phyloP scores from a whole-genome alignment of 2,797 vertebrate genomes.

The Chaetophractus vellerosus region DNA sequence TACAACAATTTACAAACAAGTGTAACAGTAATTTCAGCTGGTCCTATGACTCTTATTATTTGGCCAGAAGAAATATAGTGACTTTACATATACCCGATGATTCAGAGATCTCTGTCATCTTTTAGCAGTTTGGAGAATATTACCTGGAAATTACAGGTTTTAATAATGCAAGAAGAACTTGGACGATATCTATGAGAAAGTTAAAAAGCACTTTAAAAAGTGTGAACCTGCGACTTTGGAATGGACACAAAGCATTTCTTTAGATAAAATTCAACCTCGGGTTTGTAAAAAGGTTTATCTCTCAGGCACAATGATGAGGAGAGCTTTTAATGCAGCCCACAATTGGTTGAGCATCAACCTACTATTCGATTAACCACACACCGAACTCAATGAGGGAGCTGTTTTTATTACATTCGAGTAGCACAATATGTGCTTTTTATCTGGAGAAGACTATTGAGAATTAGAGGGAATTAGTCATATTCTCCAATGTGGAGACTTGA shows the following conservation, averaged over 20 bases:
- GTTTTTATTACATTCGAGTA: slow-evolving; percentile 83
- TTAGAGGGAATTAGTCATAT: slow-evolving; percentile 87
- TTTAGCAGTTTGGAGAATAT: slow-evolving; percentile 32
- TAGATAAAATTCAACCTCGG: slow-evolving; percentile 52
- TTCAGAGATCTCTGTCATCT: background rate
- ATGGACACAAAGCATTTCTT: slow-evolving; percentile 66
- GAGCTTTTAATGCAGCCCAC: slow-evolving; percentile 70
- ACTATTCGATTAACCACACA: slow-evolving; percentile 67
- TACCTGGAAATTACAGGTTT: slow-evolving; percentile 60
- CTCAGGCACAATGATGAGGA: slow-evolving; percentile 53
- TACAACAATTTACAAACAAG: slow-evolving; percentile 50
- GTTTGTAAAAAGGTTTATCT: slow-evolving; percentile 50
- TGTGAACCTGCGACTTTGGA: slow-evolving; percentile 42
- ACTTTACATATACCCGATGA: slow-evolving; percentile 8
- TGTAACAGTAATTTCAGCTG: slow-evolving; percentile 26
- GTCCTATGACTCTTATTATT: slow-evolving; percentile 22
- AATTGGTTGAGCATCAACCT: slow-evolving; percentile 67
- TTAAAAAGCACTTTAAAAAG: slow-evolving; percentile 36
- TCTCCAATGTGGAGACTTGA: slow-evolving; percentile 83
- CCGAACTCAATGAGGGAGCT: slow-evolving; percentile 74
- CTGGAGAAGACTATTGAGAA: slow-evolving; percentile 85
- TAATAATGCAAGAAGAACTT: slow-evolving; percentile 7
- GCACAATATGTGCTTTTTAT: slow-evolving; percentile 86
- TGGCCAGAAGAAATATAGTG: background rate
- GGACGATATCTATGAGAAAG: background rate